Percentiles rank a stretch among this genome's conserved stretches.
Evolutionary conservation across 2,113 vertebrate species (phyloP).

Genomic region (Syngnathoides biaculeatus): DNA sequence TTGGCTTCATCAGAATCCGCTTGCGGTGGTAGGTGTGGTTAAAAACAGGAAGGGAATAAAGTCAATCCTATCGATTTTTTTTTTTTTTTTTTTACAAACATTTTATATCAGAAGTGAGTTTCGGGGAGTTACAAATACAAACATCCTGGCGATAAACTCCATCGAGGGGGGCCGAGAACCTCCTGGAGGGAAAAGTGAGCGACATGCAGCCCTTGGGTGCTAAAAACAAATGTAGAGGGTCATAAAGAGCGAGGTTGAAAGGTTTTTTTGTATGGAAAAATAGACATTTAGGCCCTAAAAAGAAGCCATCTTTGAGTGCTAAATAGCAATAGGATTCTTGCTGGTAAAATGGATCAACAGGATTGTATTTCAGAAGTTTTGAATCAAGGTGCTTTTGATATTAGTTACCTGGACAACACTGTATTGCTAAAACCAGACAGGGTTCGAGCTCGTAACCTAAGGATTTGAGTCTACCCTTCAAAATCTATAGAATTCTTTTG

Average conservation of each 20-base stretch:
- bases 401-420: not conserved
- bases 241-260: slow-evolving; percentile 62
- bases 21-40: too few species aligned
- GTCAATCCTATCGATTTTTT: not conserved
- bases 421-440: too few species aligned
- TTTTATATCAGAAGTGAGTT: not conserved
- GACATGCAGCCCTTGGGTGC: slow-evolving; percentile 69
- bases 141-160: not conserved
- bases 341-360: not conserved
- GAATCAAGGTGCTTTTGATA: not conserved
- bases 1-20: not conserved
- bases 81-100: not conserved
- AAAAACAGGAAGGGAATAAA: slow-evolving; percentile 38
- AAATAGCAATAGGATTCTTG: not conserved
- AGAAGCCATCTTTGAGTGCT: not conserved
- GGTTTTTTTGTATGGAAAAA: slow-evolving; percentile 68
- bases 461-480: not conserved
- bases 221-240: slow-evolving; percentile 41
- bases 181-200: slow-evolving; percentile 54
- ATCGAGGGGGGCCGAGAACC: slow-evolving; percentile 22
- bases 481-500: not conserved
- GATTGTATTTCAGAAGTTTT: not conserved
- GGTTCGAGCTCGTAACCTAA: too few species aligned
- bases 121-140: not conserved
- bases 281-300: slow-evolving; percentile 63